Base-by-base conservation (phyloP, 2,113 vertebrate genomes). In the Aegypius monachus region DNA sequence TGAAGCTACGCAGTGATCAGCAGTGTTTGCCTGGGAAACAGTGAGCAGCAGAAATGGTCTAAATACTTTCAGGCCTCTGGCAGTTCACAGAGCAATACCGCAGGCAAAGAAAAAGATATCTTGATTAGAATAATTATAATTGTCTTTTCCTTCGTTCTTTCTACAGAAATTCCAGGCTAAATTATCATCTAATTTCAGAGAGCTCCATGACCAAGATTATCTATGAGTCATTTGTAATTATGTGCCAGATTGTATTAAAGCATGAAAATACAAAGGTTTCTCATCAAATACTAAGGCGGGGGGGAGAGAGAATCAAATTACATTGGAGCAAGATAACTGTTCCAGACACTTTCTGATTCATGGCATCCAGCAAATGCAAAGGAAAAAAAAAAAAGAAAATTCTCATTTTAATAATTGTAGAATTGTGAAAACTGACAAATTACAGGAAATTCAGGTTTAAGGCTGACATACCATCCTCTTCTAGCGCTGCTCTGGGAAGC, bases 71-170 rank as follows among this genome's bases (percentile, higher is more conserved):
- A 96, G 95, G 94, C 96, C 92, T 88, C 86, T 95, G 95, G 94
- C 93, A 80, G 94, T 96, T 94, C 94, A 80, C 58, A 96, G 87
- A 97, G 96, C 95, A 95, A 90, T 84, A 96, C 82, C 89, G 81
- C 84, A 95, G 93, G 93, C 93, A 96, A 89, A 95, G 94, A 97
- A 98, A 97, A 97, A 96, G 96, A 96, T 97, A 97, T 97, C 95
- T 98, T 96, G 97, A 98, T 97, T 97, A 97, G 97, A 98, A 98
- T 98, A 98, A 98, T 98, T 98, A 98, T 95, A 97, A 97, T 97
- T 97, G 95, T 96, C 96, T 96, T 96, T 97, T 96, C 96, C 97
- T 97, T 97, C 84, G 2, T 95, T 98, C 96, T 97, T 97, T 96
- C 95, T 95, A 90, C 94, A 97, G 87, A 97, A 96, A 98, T 97